A percentile compares a stretch with the other conserved stretches of the same genome.
Conservation (phyloP, 2,888 invertebrate genomes). For the Drosophila colorata region DNA sequence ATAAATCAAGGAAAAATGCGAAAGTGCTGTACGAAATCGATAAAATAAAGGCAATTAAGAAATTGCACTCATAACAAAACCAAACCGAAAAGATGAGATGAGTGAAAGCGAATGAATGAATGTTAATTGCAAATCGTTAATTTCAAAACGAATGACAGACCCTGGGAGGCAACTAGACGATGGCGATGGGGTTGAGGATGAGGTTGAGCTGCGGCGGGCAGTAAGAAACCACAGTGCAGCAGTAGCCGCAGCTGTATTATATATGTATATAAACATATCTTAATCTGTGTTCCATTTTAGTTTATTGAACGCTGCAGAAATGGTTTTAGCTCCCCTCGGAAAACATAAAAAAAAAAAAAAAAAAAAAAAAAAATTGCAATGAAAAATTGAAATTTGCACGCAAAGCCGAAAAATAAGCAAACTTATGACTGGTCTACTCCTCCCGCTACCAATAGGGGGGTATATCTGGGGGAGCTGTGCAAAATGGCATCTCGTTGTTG, state of each 20-base stretch:
- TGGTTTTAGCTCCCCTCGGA: constrained; percentile 12
- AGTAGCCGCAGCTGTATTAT: not conserved
- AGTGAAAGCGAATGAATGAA: constrained; percentile 53
- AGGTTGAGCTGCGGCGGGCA: too few relatives aligned
- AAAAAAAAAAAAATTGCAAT: constrained; percentile 31
- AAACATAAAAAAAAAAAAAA: not conserved
- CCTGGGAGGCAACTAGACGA: not conserved
- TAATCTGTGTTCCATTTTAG: constrained; percentile 52
- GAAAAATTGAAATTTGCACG: constrained; percentile 80
- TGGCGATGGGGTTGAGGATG: not conserved
- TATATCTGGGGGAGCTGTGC: not conserved
- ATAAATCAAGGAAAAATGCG: constrained; percentile 43
- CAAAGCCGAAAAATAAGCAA: constrained; percentile 55
- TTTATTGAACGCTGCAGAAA: constrained; percentile 49
- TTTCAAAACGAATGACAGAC: constrained; percentile 23
- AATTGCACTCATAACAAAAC: constrained; percentile 27
- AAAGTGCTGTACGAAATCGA: constrained; percentile 30
- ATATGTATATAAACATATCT: constrained; percentile 37
- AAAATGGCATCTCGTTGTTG: constrained; percentile 56
- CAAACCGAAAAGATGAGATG: constrained; percentile 22
- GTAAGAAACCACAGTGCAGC: not conserved
- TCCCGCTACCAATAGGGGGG: not conserved
- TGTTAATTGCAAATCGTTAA: constrained; percentile 62
- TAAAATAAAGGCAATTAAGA: constrained; percentile 48
- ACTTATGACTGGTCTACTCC: constrained; percentile 46